Conservation (phyloP, 2,888 invertebrate genomes). For the Cecidostiba fungosa region DNA sequence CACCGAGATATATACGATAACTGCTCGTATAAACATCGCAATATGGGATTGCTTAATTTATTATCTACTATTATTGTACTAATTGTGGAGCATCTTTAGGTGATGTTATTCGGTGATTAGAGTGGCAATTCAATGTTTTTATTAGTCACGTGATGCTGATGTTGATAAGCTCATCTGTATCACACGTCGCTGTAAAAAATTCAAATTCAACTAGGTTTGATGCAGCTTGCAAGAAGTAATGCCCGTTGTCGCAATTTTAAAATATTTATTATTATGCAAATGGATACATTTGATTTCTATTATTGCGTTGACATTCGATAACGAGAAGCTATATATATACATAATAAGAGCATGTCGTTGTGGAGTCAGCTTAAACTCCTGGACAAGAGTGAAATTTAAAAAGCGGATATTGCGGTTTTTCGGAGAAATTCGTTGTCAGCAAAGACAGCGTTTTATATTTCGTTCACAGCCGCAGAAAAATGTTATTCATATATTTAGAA, state of each 20-base stretch:
- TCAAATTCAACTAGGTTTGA: not conserved
- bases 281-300: not conserved
- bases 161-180: not conserved
- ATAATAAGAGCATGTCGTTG: not conserved
- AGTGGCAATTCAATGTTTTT: not conserved
- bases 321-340: not conserved
- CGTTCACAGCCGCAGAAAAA: not conserved
- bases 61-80: too few relatives aligned
- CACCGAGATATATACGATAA: too few relatives aligned
- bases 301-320: not conserved
- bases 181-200: not conserved
- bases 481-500: not conserved
- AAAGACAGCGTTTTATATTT: not conserved
- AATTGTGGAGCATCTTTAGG: too few relatives aligned
- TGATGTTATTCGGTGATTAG: not conserved
- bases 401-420: not conserved
- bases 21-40: too few relatives aligned
- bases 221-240: not conserved
- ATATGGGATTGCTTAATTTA: too few relatives aligned
- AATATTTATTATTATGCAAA: too few relatives aligned
- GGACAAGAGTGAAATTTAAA: not conserved
- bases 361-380: conserved; percentile 4
- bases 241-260: too few relatives aligned
- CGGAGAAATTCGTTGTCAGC: not conserved
- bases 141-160: not conserved